phyloP scores from a whole-genome alignment of 2,888 invertebrate genomes.

The Brachypterus glaber region DNA sequence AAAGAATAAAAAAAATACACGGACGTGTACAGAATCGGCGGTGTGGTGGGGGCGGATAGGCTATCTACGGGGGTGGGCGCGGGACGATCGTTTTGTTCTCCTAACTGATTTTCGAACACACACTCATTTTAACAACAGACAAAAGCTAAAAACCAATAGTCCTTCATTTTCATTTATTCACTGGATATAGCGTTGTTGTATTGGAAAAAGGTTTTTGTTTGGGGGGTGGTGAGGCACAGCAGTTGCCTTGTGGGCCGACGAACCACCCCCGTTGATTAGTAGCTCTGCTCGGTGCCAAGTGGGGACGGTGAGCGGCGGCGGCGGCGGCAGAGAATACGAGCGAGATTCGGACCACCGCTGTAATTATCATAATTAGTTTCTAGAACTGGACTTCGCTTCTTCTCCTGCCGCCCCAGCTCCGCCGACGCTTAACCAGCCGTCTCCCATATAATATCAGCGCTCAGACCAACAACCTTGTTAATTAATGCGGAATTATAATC shows the following conservation, averaged over 20 bases:
- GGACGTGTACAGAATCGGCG: slow-evolving; percentile 33
- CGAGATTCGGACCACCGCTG: slow-evolving; percentile 25
- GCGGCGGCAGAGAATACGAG: slow-evolving; percentile 2
- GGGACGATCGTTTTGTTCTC: slow-evolving; percentile 39
- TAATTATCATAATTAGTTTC: slow-evolving; percentile 39
- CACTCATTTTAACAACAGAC: slow-evolving; percentile 39
- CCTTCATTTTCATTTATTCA: slow-evolving; percentile 44
- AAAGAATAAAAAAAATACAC: slow-evolving; percentile 40
- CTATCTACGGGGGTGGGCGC: slow-evolving; percentile 11
- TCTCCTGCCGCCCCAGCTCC: slow-evolving; percentile 18
- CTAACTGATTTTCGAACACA: slow-evolving; percentile 41
- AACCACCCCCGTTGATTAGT: slow-evolving; percentile 31
- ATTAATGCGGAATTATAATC: too few species aligned
- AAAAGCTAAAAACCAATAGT: slow-evolving; percentile 45
- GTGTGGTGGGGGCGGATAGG: slow-evolving; percentile 11
- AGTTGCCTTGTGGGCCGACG: slow-evolving; percentile 13
- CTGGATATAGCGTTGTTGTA: slow-evolving; percentile 37
- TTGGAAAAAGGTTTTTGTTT: slow-evolving; percentile 42
- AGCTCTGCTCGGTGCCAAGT: slow-evolving; percentile 26
- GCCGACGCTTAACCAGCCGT: background rate
- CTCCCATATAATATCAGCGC: background rate
- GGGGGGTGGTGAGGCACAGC: slow-evolving; percentile 24
- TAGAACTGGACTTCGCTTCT: slow-evolving; percentile 23
- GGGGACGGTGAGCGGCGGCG: slow-evolving; percentile 19
- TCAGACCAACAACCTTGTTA: too few species aligned